These are phyloP conservation scores for Calliopum simillimum DNA, from an alignment of 2,888 invertebrate genomes.

Conservation along the genomic window DNA sequence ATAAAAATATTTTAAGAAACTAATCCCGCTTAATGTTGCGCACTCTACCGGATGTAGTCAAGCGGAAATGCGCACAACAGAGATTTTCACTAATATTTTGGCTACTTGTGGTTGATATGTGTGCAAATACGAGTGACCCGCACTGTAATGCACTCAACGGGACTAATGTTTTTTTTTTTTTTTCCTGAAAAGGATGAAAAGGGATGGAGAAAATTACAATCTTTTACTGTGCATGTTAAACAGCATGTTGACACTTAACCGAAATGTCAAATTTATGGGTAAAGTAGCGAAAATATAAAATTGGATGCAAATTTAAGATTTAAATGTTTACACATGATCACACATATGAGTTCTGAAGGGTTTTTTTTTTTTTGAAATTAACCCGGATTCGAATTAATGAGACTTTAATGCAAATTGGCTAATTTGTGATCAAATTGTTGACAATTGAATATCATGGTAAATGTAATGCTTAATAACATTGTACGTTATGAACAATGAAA, in stretches of 20 bases:
- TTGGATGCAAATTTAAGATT: conserved; percentile 19
- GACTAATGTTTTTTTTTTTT: no score
- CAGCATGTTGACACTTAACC: conserved; percentile 34
- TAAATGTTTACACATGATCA: conserved; percentile 17
- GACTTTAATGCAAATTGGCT: no score
- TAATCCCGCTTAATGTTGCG: conserved; percentile 26
- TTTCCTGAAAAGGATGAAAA: no score
- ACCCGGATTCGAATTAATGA: background rate
- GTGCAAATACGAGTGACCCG: conserved; percentile 2
- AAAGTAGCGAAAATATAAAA: no score
- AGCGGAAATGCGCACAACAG: conserved; percentile 30
- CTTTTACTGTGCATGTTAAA: conserved; percentile 2
- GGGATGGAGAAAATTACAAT: background rate
- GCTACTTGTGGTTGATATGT: conserved; percentile 21
- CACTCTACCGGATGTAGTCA: conserved; percentile 14
- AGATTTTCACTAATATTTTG: conserved; percentile 20
- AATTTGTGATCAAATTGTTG: no score
- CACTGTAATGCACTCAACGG: background rate
- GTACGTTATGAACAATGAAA: no score
- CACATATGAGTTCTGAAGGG: no score
- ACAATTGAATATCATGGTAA: no score
- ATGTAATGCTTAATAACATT: no score
- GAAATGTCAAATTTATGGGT: conserved; percentile 21
- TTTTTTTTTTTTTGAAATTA: no score
- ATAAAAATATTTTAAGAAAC: conserved; percentile 11